Evolutionary conservation across 1,140 invertebrate genomes (phyloP), one percentile per base, ranked within the genome.

Genomic region (Diplogasteroides magnus): DNA sequence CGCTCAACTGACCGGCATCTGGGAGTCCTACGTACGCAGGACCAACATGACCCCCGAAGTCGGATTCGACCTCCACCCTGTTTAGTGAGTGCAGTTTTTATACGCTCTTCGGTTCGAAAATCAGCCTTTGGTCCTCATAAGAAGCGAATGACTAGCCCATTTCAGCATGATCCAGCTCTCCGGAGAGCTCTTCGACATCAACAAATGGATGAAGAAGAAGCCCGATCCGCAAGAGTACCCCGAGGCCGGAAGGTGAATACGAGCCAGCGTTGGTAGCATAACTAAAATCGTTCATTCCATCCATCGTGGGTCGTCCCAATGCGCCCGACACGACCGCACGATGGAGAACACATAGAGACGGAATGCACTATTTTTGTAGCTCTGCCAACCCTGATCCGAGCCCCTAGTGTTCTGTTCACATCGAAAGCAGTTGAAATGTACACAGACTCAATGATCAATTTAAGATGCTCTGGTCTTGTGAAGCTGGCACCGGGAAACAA

Each of bases 401-500:
- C n/a, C n/a, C n/a, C n/a, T n/a, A n/a, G n/a, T n/a, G n/a, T n/a
- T n/a, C n/a, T n/a, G n/a, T n/a, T n/a, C n/a, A n/a, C n/a, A n/a
- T n/a, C n/a, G n/a, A n/a, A n/a, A n/a, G n/a, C n/a, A n/a, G n/a
- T n/a, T n/a, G n/a, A n/a, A n/a, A n/a, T n/a, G n/a, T n/a, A n/a
- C n/a, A n/a, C n/a, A n/a, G n/a, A n/a, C n/a, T n/a, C n/a, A n/a
- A n/a, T n/a, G n/a, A n/a, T n/a, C n/a, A n/a, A n/a, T n/a, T n/a
- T n/a, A n/a, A n/a, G n/a, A n/a, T 81, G 79, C 70, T 82, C 79
- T 29, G 79, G 78, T 2, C 74, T 81, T 25, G 31, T 81, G 14
- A 81, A 81, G 63, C 31, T 82, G 1, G 71, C 79, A 28, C 71
- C 78, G 31, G 79, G 76, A 29, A 81, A 81, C 68, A 74, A 77